phyloP scores from a whole-genome alignment of 2,113 vertebrate species.

The Melozone crissalis region DNA sequence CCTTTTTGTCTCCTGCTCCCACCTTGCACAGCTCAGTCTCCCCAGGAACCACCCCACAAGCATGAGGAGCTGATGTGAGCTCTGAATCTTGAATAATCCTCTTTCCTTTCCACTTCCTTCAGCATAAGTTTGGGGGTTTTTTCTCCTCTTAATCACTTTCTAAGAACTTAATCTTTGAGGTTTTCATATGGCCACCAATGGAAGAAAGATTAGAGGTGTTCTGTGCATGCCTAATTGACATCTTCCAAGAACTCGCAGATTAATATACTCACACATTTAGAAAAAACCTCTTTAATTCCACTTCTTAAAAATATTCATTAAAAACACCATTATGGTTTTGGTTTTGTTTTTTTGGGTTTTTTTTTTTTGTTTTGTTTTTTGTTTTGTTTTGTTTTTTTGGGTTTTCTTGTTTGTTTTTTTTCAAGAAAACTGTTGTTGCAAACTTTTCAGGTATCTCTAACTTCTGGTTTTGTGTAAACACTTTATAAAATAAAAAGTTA shows the following conservation, averaged over 20 bases:
- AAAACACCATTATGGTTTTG: background rate
- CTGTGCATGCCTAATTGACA: background rate
- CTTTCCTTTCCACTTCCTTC: background rate
- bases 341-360: accelerated
- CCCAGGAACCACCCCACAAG: accelerated
- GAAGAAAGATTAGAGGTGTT: background rate
- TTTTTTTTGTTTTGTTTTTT: no score
- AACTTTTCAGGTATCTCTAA: background rate
- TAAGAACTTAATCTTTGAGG: background rate
- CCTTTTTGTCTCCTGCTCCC: background rate
- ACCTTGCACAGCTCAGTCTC: background rate
- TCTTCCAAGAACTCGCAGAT: background rate
- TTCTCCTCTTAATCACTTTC: background rate
- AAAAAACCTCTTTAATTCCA: background rate
- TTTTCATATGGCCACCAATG: background rate
- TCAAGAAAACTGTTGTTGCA: background rate
- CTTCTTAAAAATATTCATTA: background rate
- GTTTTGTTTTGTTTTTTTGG: no score
- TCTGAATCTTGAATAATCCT: background rate
- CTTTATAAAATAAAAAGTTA: background rate
- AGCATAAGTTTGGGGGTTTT: accelerated
- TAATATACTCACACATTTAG: background rate
- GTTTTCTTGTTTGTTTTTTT: background rate
- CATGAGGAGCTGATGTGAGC: background rate
- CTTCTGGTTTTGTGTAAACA: background rate